Evolutionary conservation across 2,113 vertebrate genomes (phyloP).

Genomic region (Apodemus sylvaticus): DNA sequence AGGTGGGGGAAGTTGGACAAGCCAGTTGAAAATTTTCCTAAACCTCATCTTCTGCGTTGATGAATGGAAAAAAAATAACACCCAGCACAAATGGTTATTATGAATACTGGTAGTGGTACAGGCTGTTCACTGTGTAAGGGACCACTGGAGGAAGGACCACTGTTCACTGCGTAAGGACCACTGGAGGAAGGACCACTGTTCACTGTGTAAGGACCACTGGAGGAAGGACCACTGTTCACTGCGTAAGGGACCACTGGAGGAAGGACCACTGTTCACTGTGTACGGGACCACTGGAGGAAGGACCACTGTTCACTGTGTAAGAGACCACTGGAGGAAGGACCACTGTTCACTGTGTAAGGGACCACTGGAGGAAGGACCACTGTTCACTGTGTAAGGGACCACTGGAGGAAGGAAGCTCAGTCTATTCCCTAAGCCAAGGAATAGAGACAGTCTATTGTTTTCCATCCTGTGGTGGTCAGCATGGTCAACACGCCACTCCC

Average conservation of each 20-base stretch:
- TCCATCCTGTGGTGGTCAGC: not conserved
- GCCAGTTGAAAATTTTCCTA: conserved; percentile 58
- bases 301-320: not conserved
- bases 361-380: too few relatives aligned
- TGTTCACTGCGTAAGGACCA: not conserved
- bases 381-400: not conserved
- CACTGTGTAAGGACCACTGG: not conserved
- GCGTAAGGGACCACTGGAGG: not conserved
- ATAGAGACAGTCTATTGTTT: not conserved
- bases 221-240: not conserved
- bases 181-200: not conserved
- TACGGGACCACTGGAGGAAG: not conserved
- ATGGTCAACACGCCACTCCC: not conserved
- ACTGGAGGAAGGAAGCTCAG: not conserved
- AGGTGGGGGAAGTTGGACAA: not conserved
- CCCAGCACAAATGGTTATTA: not conserved
- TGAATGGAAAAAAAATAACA: not conserved
- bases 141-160: too few relatives aligned
- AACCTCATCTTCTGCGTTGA: conserved; percentile 56
- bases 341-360: not conserved
- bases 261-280: not conserved
- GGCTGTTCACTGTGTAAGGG: not conserved
- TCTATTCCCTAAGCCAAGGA: not conserved
- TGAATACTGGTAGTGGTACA: not conserved
- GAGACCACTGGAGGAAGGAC: too few relatives aligned